Evolutionary conservation across 2,888 invertebrate genomes (phyloP), one percentile per base, ranked within the genome.

Genomic region (Ctena decussata): DNA sequence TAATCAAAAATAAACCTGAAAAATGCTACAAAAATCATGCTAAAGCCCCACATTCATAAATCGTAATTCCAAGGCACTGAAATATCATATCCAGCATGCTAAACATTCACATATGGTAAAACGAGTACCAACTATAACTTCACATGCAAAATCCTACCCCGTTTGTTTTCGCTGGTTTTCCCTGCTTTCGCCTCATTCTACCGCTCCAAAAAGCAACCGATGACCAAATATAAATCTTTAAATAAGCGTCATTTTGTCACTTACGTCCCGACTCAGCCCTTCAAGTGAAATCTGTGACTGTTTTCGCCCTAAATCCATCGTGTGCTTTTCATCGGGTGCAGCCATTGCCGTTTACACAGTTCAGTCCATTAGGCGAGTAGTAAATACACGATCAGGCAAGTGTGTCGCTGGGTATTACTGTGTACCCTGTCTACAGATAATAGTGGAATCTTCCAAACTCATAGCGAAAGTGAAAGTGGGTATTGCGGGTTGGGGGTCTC

Each of bases 291-390:
- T 70, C 83, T 78, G 80, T 69, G 78, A 53, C 60, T 71, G 73
- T 75, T 73, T 79, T 65, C 72, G 53, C 49, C 78, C 84, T 24
- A 73, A 49, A 53, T 57, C 35, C 69, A 75, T 35, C 53, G 78
- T 83, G 81, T 21, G 35, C 35, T 80, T 82, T 82, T 81, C 80
- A 69, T 78, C 88, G 88, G 88, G 88, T 88, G 88, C 85, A 83
- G 88, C 88, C 88, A 88, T 88, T 88, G 77, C 82, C 85, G 80
- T 80, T 87, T 77, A 80, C 65, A 65, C 65, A 21, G 82, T 80
- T 82, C 69, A 85, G 85, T 87, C 80, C 85, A 85, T 87, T 87
- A n/a, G n/a, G n/a, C n/a, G n/a, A n/a, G n/a, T n/a, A n/a, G n/a
- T n/a, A n/a, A n/a, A n/a, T 30, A 80, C 21, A 35, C 65, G 35